phyloP scores from a whole-genome alignment of 2,797 vertebrate species.

The Schizopygopsis pylzovi region DNA sequence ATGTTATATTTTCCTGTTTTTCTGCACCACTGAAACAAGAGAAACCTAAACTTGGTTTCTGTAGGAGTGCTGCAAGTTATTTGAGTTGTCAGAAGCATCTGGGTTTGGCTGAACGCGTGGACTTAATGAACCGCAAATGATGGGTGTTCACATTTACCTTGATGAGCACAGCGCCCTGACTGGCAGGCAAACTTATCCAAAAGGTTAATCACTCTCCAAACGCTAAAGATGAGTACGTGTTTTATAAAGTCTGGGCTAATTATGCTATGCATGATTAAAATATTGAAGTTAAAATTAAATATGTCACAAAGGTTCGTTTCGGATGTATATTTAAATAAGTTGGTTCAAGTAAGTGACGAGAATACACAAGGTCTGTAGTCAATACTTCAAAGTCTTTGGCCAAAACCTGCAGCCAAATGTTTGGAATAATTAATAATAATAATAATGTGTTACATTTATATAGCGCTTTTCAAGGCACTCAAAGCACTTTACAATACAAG shows the following conservation, averaged over 20 bases:
- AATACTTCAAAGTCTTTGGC: background rate
- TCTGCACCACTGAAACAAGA: background rate
- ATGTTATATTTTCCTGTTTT: constrained; percentile 18
- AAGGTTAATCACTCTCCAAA: constrained; percentile 41
- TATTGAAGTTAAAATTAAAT: background rate
- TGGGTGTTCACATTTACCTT: constrained; percentile 34
- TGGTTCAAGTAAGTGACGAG: background rate
- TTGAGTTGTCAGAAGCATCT: constrained; percentile 26
- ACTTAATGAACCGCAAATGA: constrained; percentile 46
- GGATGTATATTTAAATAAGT: background rate
- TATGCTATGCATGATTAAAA: constrained; percentile 15
- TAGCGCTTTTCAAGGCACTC: no score
- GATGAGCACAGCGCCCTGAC: background rate
- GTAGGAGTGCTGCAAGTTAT: constrained; percentile 16
- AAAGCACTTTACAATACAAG: no score
- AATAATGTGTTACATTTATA: no score
- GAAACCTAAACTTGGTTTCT: background rate
- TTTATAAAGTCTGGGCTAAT: background rate
- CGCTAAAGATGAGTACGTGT: background rate
- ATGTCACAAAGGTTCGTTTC: background rate
- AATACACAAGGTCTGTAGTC: background rate
- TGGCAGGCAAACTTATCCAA: constrained; percentile 18
- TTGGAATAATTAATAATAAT: background rate
- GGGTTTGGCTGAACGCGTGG: constrained; percentile 1
- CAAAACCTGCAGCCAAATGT: background rate